Evolutionary conservation across 2,113 vertebrate species (phyloP).

Genomic region (Burhinus bistriatus): DNA sequence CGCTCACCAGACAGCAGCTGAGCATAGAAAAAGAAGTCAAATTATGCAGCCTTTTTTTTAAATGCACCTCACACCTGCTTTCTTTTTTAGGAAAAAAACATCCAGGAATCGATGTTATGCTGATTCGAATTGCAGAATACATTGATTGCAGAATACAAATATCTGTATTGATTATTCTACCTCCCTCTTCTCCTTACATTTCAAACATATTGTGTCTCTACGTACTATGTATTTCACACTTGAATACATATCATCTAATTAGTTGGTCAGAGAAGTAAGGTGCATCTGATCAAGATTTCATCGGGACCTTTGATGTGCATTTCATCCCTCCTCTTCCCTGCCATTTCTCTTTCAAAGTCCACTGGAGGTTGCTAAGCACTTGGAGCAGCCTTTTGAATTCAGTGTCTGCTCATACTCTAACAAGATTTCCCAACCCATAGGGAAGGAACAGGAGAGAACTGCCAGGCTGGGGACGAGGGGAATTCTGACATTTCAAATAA

Average conservation of each 20-base stretch:
- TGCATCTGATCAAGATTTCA: neutral
- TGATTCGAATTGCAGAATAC: neutral
- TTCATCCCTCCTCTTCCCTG: neutral
- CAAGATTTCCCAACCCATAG: neutral
- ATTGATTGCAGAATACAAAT: conserved; percentile 24
- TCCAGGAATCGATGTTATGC: neutral
- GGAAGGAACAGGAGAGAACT: neutral
- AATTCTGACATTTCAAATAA: neutral
- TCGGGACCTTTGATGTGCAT: neutral
- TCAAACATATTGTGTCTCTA: neutral
- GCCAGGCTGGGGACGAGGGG: neutral
- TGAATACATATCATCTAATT: neutral
- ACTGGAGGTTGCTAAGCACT: neutral
- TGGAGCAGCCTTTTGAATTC: neutral
- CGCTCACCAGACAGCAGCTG: neutral
- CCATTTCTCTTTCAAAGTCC: neutral
- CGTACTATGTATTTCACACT: neutral
- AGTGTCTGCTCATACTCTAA: neutral
- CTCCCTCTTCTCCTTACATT: neutral
- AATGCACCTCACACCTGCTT: neutral
- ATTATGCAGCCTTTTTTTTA: neutral
- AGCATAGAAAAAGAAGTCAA: neutral
- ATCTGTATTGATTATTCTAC: conserved; percentile 2
- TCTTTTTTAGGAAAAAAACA: neutral
- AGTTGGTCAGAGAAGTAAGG: neutral